Evolutionary conservation across 1,140 invertebrate genomes (phyloP), one percentile per base, ranked within the genome.

Genomic region (Caenorhabditis brenneri): DNA sequence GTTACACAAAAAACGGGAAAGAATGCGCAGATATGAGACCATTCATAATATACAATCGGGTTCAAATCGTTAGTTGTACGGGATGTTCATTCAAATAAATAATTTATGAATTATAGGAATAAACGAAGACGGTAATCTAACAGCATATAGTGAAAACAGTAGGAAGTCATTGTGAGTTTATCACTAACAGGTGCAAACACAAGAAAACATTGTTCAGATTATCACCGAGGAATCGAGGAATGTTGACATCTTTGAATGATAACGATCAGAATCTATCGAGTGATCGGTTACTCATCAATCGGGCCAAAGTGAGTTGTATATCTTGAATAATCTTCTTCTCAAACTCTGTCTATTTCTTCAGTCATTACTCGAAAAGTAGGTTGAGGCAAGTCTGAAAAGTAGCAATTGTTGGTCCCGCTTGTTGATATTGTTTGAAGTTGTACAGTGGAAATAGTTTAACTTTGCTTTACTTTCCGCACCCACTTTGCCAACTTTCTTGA

Each of bases 1-100:
- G 55, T 65, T 84, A 53, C 69, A 24, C 16, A 84, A 84, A 51
- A 69, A 58, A 42, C 48, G 79, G 51, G 83, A 84, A 15, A 16
- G 83, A 55, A 84, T 74, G 65, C 65, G 65, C 10, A 42, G 65
- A 74, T 74, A 74, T 24, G 65, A 74, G 22, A 74, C n/a, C 10
- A 74, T 74, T 74, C 65, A 74, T 74, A 74, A 74, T 36, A 74
- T 74, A 74, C 65, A 74, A 74, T 74, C 65, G 65, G 65, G 65
- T 74, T 74, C 65, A 74, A 74, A 46, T 74, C 36, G 65, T 74
- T 74, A 12, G 65, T 74, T 74, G 36, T 46, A 24, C 10, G 31
- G 36, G 65, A 2, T 29, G 10, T 46, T 33, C 33, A 1, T 24
- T 24, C 3, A n/a, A n/a, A 15, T 9, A 3, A 74, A 39, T 12